These are phyloP conservation scores for Drosophila robusta DNA, from an alignment of 2,888 invertebrate genomes.

Conservation along the genomic window DNA sequence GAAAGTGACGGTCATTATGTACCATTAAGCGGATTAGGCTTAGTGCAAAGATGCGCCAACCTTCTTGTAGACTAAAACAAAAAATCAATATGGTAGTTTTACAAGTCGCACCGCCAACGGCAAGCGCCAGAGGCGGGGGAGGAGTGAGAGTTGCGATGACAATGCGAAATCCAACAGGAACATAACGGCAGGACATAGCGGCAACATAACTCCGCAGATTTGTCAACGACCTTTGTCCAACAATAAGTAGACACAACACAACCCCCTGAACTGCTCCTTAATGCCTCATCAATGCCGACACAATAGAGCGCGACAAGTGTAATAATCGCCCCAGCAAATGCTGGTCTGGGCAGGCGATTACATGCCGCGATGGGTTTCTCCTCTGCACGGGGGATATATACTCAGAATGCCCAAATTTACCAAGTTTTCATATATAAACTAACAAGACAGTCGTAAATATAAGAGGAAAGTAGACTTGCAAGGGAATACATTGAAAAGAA, in stretches of 20 bases:
- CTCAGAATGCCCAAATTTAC: no score
- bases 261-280: not conserved
- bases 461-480: not conserved
- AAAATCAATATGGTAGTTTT: constrained; percentile 25
- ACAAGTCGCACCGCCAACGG: not conserved
- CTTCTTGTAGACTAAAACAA: constrained; percentile 1
- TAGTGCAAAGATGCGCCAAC: constrained; percentile 2
- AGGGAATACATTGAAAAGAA: not conserved
- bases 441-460: no score
- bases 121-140: not conserved
- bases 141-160: constrained; percentile 3
- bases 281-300: constrained; percentile 5
- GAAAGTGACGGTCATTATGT: constrained; percentile 2
- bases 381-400: no score
- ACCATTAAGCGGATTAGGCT: constrained; percentile 33
- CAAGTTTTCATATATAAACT: no score
- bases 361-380: not conserved
- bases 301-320: constrained; percentile 48
- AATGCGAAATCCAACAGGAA: constrained; percentile 3
- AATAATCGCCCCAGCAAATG: constrained; percentile 39
- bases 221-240: constrained; percentile 16
- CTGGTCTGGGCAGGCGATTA: not conserved
- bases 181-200: no score
- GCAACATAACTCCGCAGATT: constrained; percentile 36
- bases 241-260: constrained; percentile 37